A percentile compares a stretch with the other conserved stretches of the same genome.
These are phyloP conservation scores for Boulengeromyrus knoepffleri DNA, from an alignment of 2,113 vertebrate genomes.

Conservation along the genomic window DNA sequence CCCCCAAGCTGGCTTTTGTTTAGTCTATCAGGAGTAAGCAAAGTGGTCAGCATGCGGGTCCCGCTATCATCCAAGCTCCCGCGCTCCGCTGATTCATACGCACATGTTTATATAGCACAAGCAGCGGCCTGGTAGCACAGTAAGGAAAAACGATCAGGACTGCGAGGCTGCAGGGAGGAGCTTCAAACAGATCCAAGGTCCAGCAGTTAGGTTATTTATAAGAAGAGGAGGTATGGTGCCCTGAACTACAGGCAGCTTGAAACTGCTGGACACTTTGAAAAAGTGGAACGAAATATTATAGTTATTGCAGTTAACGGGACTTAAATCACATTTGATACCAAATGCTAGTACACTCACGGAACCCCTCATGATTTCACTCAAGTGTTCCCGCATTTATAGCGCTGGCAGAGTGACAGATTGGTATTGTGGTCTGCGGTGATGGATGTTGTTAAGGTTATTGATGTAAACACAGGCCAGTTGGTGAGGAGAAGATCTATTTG, in stretches of 20 bases:
- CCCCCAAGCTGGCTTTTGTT: neutral
- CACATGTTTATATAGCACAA: neutral
- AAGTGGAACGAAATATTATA: neutral
- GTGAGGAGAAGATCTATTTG: neutral
- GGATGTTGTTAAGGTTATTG: neutral
- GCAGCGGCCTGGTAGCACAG: neutral
- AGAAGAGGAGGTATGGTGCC: neutral
- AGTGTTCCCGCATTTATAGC: neutral
- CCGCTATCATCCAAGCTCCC: neutral
- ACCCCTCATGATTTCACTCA: neutral
- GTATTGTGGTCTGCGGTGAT: neutral
- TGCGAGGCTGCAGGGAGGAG: neutral
- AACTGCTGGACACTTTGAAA: neutral
- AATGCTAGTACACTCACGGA: neutral
- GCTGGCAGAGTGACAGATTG: neutral
- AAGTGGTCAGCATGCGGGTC: neutral
- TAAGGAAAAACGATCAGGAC: neutral
- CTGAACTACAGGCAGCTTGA: neutral
- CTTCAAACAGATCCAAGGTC: neutral
- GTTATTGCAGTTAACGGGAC: neutral
- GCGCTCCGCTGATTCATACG: neutral
- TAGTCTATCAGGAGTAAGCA: neutral
- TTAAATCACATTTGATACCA: neutral
- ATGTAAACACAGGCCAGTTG: neutral
- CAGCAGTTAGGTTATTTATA: neutral